These are phyloP conservation scores for Micrasema longulum DNA, from an alignment of 1,140 invertebrate species.

Conservation along the genomic window DNA sequence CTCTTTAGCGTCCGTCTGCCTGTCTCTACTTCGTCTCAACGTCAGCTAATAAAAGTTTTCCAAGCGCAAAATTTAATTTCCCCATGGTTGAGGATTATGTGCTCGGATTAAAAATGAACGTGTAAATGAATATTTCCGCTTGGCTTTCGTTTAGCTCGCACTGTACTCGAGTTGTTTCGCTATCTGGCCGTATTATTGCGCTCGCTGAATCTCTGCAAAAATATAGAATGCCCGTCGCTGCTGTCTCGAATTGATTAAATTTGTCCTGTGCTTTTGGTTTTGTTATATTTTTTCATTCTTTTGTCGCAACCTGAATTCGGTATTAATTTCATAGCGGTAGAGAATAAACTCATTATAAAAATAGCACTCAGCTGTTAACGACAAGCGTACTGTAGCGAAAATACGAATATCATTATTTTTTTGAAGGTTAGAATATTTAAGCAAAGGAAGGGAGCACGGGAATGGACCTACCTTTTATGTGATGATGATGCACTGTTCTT, in stretches of 20 bases:
- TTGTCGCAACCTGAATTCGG: not conserved
- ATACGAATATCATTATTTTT: no score
- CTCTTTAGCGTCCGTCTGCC: conserved; percentile 5
- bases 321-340: no score
- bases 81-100: conserved; percentile 41
- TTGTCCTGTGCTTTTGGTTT: not conserved
- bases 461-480: no score
- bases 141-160: conserved; percentile 20
- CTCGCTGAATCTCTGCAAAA: not conserved
- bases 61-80: conserved; percentile 43
- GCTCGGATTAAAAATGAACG: conserved; percentile 46
- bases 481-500: no score
- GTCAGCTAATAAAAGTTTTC: conserved; percentile 38
- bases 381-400: no score
- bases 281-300: no score
- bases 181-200: conserved; percentile 9
- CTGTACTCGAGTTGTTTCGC: conserved; percentile 16
- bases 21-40: not conserved
- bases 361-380: no score
- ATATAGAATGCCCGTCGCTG: not conserved
- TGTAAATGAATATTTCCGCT: conserved; percentile 50
- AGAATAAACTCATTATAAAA: no score
- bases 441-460: no score
- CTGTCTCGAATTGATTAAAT: not conserved
- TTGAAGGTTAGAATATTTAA: no score